Conservation (phyloP, 2,797 vertebrate genomes). For the Sitta carolinensis region DNA sequence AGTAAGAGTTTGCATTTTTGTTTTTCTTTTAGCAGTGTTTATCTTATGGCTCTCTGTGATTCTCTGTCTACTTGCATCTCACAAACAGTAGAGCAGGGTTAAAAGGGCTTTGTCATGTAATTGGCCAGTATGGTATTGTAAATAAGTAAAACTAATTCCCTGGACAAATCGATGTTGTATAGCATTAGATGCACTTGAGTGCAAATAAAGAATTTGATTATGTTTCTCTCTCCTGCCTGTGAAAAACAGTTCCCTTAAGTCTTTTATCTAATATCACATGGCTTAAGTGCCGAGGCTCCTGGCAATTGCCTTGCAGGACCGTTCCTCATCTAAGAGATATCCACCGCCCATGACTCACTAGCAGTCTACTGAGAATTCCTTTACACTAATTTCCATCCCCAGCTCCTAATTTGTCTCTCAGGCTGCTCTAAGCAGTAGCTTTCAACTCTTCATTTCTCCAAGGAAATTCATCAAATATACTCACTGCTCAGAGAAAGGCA, state of each 20-base stretch:
- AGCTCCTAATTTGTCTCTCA: slow-evolving; percentile 4
- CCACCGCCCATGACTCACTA: neutral
- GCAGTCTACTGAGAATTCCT: slow-evolving; percentile 8
- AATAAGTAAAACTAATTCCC: neutral
- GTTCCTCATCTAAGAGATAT: slow-evolving; percentile 16
- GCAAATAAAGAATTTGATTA: neutral
- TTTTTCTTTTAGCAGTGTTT: neutral
- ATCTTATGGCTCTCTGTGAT: neutral
- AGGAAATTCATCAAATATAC: neutral
- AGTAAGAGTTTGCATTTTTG: neutral
- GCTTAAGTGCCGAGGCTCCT: neutral
- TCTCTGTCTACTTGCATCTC: neutral
- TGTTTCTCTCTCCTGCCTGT: neutral
- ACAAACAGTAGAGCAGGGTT: neutral
- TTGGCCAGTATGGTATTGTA: neutral
- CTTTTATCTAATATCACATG: slow-evolving; percentile 4
- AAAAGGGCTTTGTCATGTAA: neutral
- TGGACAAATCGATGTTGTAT: neutral
- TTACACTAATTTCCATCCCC: neutral
- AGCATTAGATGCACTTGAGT: neutral
- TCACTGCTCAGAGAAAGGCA: neutral
- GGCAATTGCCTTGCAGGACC: slow-evolving; percentile 3
- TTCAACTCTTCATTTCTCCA: slow-evolving; percentile 9
- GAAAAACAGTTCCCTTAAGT: slow-evolving; percentile 2
- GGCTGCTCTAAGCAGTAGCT: neutral